Evolutionary conservation across 1,140 invertebrate species (phyloP), one percentile per base, ranked within the genome.

Genomic region (Drosophila lacteicornis): DNA sequence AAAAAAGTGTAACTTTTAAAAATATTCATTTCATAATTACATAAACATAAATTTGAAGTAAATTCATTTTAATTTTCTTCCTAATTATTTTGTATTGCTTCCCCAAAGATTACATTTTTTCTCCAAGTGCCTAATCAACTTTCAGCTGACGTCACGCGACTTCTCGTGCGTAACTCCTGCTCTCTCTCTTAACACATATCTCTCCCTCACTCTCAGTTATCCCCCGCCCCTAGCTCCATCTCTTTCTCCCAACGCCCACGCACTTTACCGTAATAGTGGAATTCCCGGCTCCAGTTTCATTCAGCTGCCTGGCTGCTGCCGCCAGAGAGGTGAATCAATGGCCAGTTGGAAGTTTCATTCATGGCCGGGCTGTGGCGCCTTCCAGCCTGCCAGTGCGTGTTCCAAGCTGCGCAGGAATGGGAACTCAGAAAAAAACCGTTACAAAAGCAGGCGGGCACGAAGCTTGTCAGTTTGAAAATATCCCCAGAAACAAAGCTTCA

Each of bases 201-300:
- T 46, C 45, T 17, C 12, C 5, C 49, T 40, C 43, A 11, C 43
- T 12, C n/a, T n/a, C 19, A 27, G n/a, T 46, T 46, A 19, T 7
- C 40, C 63, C 42, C 12, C n/a, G 27, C 38, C 43, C 38, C 2
- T 12, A 22, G 33, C 51, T 55, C 30, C 25, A 12, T 38, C 33
- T 30, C 65, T 47, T 25, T 22, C 45, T 15, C 38, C 38, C 43
- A 36, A 36, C 60, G 15, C 49, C 67, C 40, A 68, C 67, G 63
- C 63, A 56, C 38, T 36, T 66, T 3, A 25, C 40, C 27, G 49
- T 30, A 49, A 65, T 73, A 73, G 69, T 73, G 68, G 30, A 59
- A 43, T 59, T 73, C 70, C 70, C 67, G 70, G 70, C 74, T 67
- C 55, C 46, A 49, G 40, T 76, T 76, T 58, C 73, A 76, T 76